phyloP scores from a whole-genome alignment of 2,888 invertebrate species.

The Oxycera nigricornis region DNA sequence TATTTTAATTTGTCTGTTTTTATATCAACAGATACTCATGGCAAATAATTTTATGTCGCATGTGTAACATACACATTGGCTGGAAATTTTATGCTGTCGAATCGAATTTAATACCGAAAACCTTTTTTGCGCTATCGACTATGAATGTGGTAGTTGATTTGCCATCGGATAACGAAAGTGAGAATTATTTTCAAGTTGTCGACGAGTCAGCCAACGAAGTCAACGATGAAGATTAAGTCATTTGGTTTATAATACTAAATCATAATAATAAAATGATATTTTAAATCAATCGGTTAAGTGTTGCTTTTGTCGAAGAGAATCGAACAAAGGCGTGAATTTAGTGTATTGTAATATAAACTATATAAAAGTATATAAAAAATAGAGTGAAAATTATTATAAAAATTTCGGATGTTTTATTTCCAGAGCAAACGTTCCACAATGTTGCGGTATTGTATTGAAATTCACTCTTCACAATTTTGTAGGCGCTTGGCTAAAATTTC shows the following conservation, averaged over 20 bases:
- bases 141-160: constrained; percentile 62
- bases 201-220: constrained; percentile 2
- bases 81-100: constrained; percentile 79
- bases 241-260: neutral
- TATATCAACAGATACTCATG: constrained; percentile 84
- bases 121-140: constrained; percentile 76
- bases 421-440: too few species aligned
- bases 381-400: too few species aligned
- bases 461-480: neutral
- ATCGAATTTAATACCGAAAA: constrained; percentile 68
- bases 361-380: too few species aligned
- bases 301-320: too few species aligned
- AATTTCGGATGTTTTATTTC: too few species aligned
- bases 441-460: too few species aligned
- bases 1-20: too few species aligned
- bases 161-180: constrained; percentile 39
- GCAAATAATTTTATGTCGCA: constrained; percentile 75
- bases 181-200: neutral
- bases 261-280: too few species aligned
- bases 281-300: too few species aligned
- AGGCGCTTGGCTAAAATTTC: neutral
- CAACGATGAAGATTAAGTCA: neutral
- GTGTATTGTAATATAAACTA: too few species aligned
- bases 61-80: constrained; percentile 76
- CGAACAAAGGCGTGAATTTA: too few species aligned